phyloP scores from a whole-genome alignment of 2,797 vertebrate species.

The Bovichtus diacanthus region DNA sequence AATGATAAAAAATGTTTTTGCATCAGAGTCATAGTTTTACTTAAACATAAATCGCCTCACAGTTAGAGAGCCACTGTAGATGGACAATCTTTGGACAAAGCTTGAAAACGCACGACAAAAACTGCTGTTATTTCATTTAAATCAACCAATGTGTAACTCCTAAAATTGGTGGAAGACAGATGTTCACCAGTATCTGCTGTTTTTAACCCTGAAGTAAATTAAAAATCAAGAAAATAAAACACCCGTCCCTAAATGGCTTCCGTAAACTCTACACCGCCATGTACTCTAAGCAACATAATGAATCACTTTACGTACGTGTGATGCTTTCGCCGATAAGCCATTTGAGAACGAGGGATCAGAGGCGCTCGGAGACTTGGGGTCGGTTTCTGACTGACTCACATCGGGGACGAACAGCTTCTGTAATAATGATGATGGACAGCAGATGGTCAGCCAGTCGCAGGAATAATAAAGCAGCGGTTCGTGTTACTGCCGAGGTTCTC shows the following conservation, averaged over 20 bases:
- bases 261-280: not conserved
- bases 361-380: slow-evolving; percentile 65
- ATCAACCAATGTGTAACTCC: not conserved
- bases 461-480: not conserved
- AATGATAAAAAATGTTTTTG: not conserved
- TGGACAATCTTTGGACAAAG: not conserved
- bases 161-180: not conserved
- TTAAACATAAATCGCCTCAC: not conserved
- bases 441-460: slow-evolving; percentile 2
- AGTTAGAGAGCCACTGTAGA: not conserved
- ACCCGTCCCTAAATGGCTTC: not conserved
- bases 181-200: not conserved
- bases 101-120: not conserved
- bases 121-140: not conserved
- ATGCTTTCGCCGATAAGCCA: slow-evolving; percentile 43
- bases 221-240: too few relatives aligned
- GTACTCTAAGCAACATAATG: not conserved
- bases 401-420: slow-evolving; percentile 87
- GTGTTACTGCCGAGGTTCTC: slow-evolving; percentile 51
- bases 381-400: slow-evolving; percentile 63
- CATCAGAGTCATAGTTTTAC: not conserved
- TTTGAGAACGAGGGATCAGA: slow-evolving; percentile 49
- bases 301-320: slow-evolving; percentile 61
- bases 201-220: not conserved
- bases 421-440: slow-evolving; percentile 30